Base-by-base conservation (phyloP, 2,888 invertebrate species). In the Rosalia funebris region DNA sequence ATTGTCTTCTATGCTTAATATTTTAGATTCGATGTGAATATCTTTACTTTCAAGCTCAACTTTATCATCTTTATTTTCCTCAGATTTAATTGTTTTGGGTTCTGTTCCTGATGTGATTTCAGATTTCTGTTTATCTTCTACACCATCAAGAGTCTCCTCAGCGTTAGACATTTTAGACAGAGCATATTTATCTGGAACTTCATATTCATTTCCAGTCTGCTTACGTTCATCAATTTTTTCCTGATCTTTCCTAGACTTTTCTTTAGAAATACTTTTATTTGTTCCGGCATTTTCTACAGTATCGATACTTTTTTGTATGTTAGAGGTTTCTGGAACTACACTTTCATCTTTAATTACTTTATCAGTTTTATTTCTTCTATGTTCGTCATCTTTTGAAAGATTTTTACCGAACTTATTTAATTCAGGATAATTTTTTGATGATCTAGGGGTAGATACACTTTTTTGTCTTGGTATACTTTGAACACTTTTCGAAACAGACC, bases 391-490 rank as follows among this genome's bases (percentile, higher is more conserved):
- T 25, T 31, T 15, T 34, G 32, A 17, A 7, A 46, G 7, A 10
- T 50, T 17, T 19, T 45, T 46, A 12, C 16, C 12, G 25, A n/a
- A 15, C 45, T 48, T 45, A 15, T 52, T 41, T 20, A 15, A 16
- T 54, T 57, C 57, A 37, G 55, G 37, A n/a, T 11, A 2, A 19
- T 10, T 54, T 48, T 14, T 41, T 15, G 55, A 10, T 19, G 14
- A 10, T 36, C 41, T 50, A 19, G 42, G 42, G 1, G 39, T 50
- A n/a, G 50, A 39, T 14, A 25, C 25, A 11, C 50, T 39, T 31
- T 50, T 50, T 39, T 50, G 50, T 4, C 50, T 20, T 7, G 50
- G 50, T n/a, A 39, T 53, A 37, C 53, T 56, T 55, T 60, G 56
- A 4, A 47, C 16, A 14, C 60, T 63, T 44, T 54, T 57, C 41